Percentiles rank a stretch among this genome's conserved stretches.
Evolutionary conservation across 2,888 invertebrate genomes (phyloP).

Genomic region (Leucophora obtusa): DNA sequence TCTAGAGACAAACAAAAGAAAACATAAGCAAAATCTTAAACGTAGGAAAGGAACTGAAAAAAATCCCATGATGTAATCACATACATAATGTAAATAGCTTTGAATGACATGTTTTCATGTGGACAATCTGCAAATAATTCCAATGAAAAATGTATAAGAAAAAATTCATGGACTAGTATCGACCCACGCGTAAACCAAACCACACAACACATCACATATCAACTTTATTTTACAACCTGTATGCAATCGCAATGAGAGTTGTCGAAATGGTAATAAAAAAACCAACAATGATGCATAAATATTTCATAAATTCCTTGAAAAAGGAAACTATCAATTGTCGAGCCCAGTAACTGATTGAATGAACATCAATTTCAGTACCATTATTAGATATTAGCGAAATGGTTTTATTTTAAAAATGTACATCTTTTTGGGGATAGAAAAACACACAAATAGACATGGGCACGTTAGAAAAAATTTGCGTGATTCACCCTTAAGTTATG

Average conservation of each 20-base stretch:
- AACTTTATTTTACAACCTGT: conserved; percentile 30
- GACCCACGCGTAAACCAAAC: conserved; percentile 53
- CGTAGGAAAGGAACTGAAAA: neutral
- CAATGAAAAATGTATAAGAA: conserved; percentile 35
- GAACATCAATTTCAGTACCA: neutral
- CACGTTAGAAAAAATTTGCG: too few species aligned
- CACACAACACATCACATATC: neutral
- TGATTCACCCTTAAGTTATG: too few species aligned
- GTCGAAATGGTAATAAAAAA: neutral
- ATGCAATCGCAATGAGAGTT: conserved; percentile 21
- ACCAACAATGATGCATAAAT: neutral
- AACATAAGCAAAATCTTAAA: neutral
- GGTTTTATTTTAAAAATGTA: too few species aligned
- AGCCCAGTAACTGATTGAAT: neutral
- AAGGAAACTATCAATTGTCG: neutral
- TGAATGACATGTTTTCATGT: conserved; percentile 56
- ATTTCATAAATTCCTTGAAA: conserved; percentile 13
- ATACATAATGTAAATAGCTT: conserved; percentile 52
- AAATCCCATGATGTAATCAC: conserved; percentile 52
- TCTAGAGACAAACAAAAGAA: conserved; percentile 10
- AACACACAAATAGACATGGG: too few species aligned
- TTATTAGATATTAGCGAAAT: too few species aligned
- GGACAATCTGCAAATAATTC: conserved; percentile 58
- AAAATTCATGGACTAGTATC: conserved; percentile 42
- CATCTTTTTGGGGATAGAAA: too few species aligned